phyloP scores from a whole-genome alignment of 2,888 invertebrate species.

The Ariolimax columbianus region DNA sequence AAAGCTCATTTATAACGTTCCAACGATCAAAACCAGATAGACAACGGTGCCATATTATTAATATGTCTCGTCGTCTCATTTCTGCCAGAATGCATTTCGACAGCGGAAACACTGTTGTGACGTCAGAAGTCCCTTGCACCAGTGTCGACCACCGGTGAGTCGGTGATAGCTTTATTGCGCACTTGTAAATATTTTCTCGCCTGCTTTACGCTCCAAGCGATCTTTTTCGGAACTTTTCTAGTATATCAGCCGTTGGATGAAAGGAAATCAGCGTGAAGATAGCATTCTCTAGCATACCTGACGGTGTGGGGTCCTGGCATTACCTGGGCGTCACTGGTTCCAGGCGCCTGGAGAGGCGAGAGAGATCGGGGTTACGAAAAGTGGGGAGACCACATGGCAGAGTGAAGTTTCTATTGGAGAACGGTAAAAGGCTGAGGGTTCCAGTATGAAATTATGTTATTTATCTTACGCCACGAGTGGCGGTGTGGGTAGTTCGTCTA shows the following conservation, averaged over 20 bases:
- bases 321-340: background rate
- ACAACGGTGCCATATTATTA: background rate
- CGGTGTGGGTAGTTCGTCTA: too few species aligned
- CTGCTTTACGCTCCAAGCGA: background rate
- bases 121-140: slow-evolving; percentile 11
- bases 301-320: slow-evolving; percentile 26
- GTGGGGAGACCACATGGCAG: background rate
- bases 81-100: background rate
- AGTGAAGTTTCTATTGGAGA: background rate
- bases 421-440: background rate
- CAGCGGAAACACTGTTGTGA: slow-evolving; percentile 24
- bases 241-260: slow-evolving; percentile 25
- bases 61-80: slow-evolving; percentile 4
- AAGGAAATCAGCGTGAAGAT: slow-evolving; percentile 7
- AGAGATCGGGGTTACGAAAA: background rate
- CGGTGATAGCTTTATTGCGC: slow-evolving; percentile 29
- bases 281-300: slow-evolving; percentile 33
- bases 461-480: too few species aligned
- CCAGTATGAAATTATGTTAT: too few species aligned
- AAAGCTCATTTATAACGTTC: slow-evolving; percentile 20
- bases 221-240: slow-evolving; percentile 21
- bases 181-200: slow-evolving; percentile 41
- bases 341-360: background rate
- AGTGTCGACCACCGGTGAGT: slow-evolving; percentile 32
- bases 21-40: background rate